A percentile compares a stretch with the other conserved stretches of the same genome.
Evolutionary conservation across 2,888 invertebrate genomes (phyloP).

Genomic region (Brachypalpus laphriformis): DNA sequence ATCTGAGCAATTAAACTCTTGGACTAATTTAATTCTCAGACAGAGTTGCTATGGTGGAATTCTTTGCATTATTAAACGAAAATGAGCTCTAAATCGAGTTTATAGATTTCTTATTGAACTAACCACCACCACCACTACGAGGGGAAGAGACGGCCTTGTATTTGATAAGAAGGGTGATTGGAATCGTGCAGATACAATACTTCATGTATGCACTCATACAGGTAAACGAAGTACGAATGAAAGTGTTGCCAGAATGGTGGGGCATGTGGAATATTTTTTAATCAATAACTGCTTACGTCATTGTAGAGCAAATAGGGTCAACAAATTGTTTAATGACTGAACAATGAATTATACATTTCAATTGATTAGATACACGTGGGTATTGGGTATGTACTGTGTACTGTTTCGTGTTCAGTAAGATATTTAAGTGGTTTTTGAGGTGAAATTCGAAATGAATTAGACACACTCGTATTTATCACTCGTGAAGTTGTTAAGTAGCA

Average conservation of each 20-base stretch:
- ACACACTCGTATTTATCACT: neutral
- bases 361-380: neutral
- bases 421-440: too few species aligned
- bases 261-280: too few species aligned
- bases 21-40: neutral
- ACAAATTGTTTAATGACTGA: neutral
- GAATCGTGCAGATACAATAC: neutral
- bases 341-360: neutral
- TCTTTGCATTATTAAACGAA: neutral
- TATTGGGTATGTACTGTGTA: neutral
- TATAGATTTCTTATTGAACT: neutral
- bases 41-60: constrained; percentile 3
- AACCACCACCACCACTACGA: neutral
- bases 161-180: constrained; percentile 22
- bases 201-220: neutral
- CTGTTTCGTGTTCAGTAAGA: neutral
- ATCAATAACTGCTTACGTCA: neutral
- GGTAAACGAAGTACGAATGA: neutral
- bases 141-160: neutral
- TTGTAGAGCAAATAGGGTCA: neutral
- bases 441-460: neutral
- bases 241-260: constrained; percentile 2
- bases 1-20: neutral
- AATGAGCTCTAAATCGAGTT: neutral
- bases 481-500: too few species aligned